Percentiles rank a stretch among this genome's conserved stretches.
Evolutionary conservation across 2,888 invertebrate genomes (phyloP).

Genomic region (Apodemia mormo): DNA sequence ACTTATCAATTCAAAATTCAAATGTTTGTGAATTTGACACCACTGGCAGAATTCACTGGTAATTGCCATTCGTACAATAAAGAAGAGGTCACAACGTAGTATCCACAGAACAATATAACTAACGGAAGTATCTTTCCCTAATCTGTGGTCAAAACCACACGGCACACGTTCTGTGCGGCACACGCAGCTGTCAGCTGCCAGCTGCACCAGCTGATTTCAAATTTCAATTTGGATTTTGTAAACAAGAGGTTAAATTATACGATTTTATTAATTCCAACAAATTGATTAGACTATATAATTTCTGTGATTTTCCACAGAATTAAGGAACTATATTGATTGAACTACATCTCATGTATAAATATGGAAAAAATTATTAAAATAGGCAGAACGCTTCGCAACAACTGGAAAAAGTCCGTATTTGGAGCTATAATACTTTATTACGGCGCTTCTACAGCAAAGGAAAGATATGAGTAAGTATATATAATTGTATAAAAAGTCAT

Average conservation of each 20-base stretch:
- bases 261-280: background rate
- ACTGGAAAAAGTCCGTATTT: conserved; percentile 95
- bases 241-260: background rate
- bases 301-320: background rate
- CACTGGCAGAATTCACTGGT: no score
- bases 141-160: no score
- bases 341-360: background rate
- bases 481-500: background rate
- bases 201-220: no score
- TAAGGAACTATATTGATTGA: background rate
- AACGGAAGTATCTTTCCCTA: no score
- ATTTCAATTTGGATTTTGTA: background rate
- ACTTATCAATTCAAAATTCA: no score
- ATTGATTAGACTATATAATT: background rate
- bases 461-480: conserved; percentile 87
- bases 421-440: conserved; percentile 85
- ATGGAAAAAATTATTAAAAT: conserved; percentile 84
- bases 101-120: no score
- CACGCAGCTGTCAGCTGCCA: no score
- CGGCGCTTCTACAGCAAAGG: conserved; percentile 85
- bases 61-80: no score
- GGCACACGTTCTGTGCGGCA: no score
- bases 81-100: no score
- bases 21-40: no score
- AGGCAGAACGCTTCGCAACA: conserved; percentile 86